Percentiles rank a stretch among this genome's conserved stretches.
These are phyloP conservation scores for Tetragonula clypearis DNA, from an alignment of 1,140 invertebrate genomes.

Conservation along the genomic window DNA sequence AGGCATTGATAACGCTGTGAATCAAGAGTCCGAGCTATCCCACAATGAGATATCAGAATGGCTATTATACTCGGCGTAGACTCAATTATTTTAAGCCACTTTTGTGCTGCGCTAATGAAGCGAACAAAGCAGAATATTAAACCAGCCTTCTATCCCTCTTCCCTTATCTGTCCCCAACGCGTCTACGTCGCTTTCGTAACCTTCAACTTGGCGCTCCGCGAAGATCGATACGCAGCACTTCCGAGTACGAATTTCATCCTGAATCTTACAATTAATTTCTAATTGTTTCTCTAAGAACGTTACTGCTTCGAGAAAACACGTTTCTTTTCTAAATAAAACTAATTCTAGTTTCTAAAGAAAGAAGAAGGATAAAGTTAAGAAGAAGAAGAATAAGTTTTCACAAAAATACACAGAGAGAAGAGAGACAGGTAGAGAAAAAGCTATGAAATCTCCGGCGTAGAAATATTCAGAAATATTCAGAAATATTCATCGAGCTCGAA, in stretches of 20 bases:
- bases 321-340: neutral
- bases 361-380: no score
- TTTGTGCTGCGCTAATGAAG: slow-evolving; percentile 79
- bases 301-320: neutral
- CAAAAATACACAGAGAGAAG: neutral
- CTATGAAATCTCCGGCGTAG: neutral
- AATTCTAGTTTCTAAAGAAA: neutral
- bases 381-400: no score
- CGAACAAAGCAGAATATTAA: slow-evolving; percentile 78
- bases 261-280: neutral
- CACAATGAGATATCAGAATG: slow-evolving; percentile 78
- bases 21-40: slow-evolving; percentile 66
- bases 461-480: slow-evolving; percentile 17
- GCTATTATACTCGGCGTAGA: slow-evolving; percentile 74
- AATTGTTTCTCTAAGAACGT: neutral
- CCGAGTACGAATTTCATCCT: neutral
- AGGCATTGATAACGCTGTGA: slow-evolving; percentile 64
- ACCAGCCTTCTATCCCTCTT: slow-evolving; percentile 55
- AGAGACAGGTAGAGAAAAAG: neutral
- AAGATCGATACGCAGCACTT: slow-evolving; percentile 17
- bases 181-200: slow-evolving; percentile 32
- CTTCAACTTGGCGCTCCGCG: neutral
- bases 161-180: slow-evolving; percentile 53
- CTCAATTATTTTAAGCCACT: slow-evolving; percentile 80
- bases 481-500: neutral